Evolutionary conservation across 2,797 vertebrate species (phyloP).

Genomic region (Enteromius trimaculatus): DNA sequence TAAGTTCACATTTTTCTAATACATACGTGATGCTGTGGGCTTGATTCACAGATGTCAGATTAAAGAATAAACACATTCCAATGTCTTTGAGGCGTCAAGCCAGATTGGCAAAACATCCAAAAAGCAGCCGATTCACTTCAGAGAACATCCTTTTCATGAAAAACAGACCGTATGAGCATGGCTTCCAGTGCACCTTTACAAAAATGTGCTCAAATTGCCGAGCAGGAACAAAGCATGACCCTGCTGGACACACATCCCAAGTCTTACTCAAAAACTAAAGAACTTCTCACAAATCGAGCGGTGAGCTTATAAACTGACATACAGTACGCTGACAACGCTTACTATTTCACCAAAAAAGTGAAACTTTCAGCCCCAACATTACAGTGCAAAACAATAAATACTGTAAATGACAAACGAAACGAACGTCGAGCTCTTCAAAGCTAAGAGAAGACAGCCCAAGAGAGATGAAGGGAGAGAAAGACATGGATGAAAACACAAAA

Average conservation of each 20-base stretch:
- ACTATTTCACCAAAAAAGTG: not conserved
- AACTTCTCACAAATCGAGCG: conserved; percentile 3
- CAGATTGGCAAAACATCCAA: conserved; percentile 13
- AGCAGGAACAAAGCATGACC: conserved; percentile 19
- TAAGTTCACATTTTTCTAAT: conserved; percentile 15
- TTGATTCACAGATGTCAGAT: conserved; percentile 38
- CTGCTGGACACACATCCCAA: conserved; percentile 11
- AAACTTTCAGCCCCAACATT: conserved; percentile 33
- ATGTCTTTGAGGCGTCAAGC: conserved; percentile 24
- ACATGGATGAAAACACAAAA: conserved; percentile 4
- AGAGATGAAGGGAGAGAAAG: conserved; percentile 44
- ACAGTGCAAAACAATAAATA: conserved; percentile 52
- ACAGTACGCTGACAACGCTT: conserved; percentile 39
- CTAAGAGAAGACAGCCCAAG: conserved; percentile 11
- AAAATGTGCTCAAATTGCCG: conserved; percentile 2
- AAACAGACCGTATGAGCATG: conserved; percentile 5
- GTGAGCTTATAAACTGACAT: conserved; percentile 29
- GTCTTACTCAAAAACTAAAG: not conserved
- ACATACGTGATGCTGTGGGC: conserved; percentile 21
- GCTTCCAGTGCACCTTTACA: not conserved
- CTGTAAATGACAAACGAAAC: conserved; percentile 15
- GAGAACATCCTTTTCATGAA: conserved; percentile 17
- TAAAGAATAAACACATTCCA: conserved; percentile 29
- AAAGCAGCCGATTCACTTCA: conserved; percentile 7
- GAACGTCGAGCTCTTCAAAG: not conserved